Base-by-base conservation (phyloP, 2,113 vertebrate species). In the Gasterosteus aculeatus region DNA sequence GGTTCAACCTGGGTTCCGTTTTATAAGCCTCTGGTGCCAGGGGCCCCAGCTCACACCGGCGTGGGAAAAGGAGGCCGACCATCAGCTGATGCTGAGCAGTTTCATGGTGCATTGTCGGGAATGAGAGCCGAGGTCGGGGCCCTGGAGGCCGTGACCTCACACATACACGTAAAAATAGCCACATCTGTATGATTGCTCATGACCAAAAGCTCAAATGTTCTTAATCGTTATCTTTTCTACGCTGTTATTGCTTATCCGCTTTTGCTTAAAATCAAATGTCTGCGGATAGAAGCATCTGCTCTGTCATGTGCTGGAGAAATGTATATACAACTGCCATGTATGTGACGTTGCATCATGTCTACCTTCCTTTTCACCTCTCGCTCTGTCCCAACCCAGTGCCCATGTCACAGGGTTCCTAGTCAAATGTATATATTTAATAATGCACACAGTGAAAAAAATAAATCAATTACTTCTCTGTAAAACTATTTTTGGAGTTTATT, bases 61-160 rank as follows among this genome's bases (percentile, higher is more conserved):
- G 91, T 93, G 91, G 91, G 93, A 94, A 94, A 67, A 56, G 67
- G 41, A 82, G 67, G 35, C 47, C 60, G 78, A 83, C 38, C 78
- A 79, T 81, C 72, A 83, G 77, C 81, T 85, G 78, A 59, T 72
- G 29, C 70, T 75, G 64, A 73, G 41, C 69, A n/a, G 26, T 66
- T 73, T 92, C 84, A 85, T 51, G 26, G 72, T 35, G 72, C 61
- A 72, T 89, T 89, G 78, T 88, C 85, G 69, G 78, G 75, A 66
- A 81, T 60, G 53, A 70, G 72, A 53, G 74, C 78, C 35, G 44
- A 69, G 70, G 74, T 60, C 46, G 39, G 61, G 59, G 83, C 31
- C 57, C 15, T 57, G 61, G 33, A 69, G 63, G 62, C 47, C 16
- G 53, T 35, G 64, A 82, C 59, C 33, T 47, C 18, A 42, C 49